Evolutionary conservation across 2,888 invertebrate species (phyloP), one percentile per base, ranked within the genome.

Genomic region (Drosophila conformis): DNA sequence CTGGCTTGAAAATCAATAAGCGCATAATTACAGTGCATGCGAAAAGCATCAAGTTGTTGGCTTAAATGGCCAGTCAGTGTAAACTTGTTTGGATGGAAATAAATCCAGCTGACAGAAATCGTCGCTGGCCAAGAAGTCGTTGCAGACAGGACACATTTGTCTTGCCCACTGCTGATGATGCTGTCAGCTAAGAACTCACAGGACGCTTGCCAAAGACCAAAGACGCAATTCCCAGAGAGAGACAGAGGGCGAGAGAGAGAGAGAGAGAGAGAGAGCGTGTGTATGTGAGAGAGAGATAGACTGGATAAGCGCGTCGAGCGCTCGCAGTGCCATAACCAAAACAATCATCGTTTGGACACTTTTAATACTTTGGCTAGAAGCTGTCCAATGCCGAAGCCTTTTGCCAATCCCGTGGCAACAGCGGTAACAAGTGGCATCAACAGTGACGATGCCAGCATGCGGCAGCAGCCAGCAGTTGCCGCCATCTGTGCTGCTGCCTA

Each of bases 331-430:
- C 83, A 87, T 87, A 91, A 88, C 90, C 86, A 87, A 91, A 91
- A 91, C 92, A 91, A 91, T 91, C 91, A 91, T 91, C 90, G 90
- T 90, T 91, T 90, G 91, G 92, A 91, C 91, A 87, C 86, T 90
- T 91, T 91, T 91, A 91, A 91, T 91, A 90, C 92, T 91, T 91
- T 90, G 80, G 56, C 56, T 38, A 31, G 42, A 62, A 49, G 51
- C 49, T 42, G 61, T 18, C 56, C 60, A 56, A 59, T 80, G 73
- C 56, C 48, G 66, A 73, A 71, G 76, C 78, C 59, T 69, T 66
- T 64, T 65, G 77, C 77, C 72, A 48, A 72, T 80, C 81, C 78
- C 77, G 81, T 13, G 62, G 73, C 82, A 64, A 71, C 80, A 75
- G 69, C 67, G 72, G 79, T 73, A 76, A 80, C 78, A 86, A 86